Base-by-base conservation (phyloP, 2,113 vertebrate genomes). In the Chaenogobius annularis region DNA sequence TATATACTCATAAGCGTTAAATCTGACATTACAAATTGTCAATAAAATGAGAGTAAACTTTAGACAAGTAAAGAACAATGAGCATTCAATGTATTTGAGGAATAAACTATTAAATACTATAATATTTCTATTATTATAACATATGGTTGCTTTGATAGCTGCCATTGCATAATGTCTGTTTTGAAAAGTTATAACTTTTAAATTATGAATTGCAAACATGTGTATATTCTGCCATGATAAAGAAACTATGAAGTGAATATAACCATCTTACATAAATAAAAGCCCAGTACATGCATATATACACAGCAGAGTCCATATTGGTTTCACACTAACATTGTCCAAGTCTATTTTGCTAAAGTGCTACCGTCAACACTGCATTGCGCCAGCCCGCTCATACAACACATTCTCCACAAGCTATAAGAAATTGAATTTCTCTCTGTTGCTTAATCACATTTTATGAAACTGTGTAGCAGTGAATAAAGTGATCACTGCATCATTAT, bases 381-480 rank as follows among this genome's bases (percentile, higher is more conserved):
- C 35, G 61, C 35, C 61, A 40, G 31, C 61, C 40, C 26, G 14
- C 58, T 43, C 35, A 40, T 40, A n/a, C 61, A 62, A 62, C 59
- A 63, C 61, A 40, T 35, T 63, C 35, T 63, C 35, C 61, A 63
- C 31, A 63, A 63, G 61, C 10, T 43, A 17, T 43, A 63, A 63
- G 31, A 43, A 63, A 63, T 63, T 63, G 61, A 63, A 63, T 63
- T 63, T 15, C 35, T n/a, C 56, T 61, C 61, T 43, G 61, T 63
- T 63, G 31, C 61, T 63, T 63, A 63, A 63, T 63, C 61, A 63
- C 35, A 63, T 63, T 63, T 63, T 63, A 63, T 40, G 61, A 63
- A 63, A 63, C 35, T 10, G 17, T 63, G 61, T 40, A 40, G 61
- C 61, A 40, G 61, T n/a, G 61, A 63, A 63, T 63, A 40, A 63